These are phyloP conservation scores for Coracias cyanogaster DNA, from an alignment of 2,797 vertebrate genomes.

Conservation along the genomic window DNA sequence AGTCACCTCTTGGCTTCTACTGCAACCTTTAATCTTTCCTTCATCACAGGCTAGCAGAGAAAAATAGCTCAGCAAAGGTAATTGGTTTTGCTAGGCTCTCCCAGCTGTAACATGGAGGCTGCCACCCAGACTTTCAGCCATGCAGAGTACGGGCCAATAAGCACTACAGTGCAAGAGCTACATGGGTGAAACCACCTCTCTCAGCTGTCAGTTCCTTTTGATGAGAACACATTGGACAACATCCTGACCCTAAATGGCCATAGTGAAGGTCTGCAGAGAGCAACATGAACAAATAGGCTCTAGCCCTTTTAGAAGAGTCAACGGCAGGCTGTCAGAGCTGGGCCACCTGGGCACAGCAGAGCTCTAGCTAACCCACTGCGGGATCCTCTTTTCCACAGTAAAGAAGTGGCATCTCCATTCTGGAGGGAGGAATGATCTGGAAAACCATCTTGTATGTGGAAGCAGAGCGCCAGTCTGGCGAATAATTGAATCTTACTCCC, in stretches of 20 bases:
- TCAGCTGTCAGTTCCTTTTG: not conserved
- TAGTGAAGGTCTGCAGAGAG: not conserved
- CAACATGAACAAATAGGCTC: not conserved
- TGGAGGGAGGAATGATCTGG: not conserved
- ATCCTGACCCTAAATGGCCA: not conserved
- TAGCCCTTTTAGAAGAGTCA: not conserved
- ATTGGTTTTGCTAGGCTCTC: not conserved
- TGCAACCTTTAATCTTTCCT: not conserved
- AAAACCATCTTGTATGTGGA: not conserved
- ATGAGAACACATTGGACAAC: not conserved
- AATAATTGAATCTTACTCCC: not conserved
- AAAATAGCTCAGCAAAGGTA: not conserved
- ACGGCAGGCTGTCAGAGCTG: not conserved
- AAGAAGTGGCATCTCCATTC: not conserved
- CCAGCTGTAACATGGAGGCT: not conserved
- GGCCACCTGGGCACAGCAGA: no score
- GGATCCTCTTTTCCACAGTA: not conserved
- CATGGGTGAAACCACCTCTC: not conserved
- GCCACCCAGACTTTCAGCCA: not conserved
- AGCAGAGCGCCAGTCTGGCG: not conserved
- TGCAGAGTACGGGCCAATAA: accelerated
- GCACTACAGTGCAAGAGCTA: not conserved
- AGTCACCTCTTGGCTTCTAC: not conserved
- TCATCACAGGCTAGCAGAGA: not conserved
- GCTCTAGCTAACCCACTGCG: accelerated